Conservation (phyloP, 1,140 invertebrate species). For the Heliconius hermathena region DNA sequence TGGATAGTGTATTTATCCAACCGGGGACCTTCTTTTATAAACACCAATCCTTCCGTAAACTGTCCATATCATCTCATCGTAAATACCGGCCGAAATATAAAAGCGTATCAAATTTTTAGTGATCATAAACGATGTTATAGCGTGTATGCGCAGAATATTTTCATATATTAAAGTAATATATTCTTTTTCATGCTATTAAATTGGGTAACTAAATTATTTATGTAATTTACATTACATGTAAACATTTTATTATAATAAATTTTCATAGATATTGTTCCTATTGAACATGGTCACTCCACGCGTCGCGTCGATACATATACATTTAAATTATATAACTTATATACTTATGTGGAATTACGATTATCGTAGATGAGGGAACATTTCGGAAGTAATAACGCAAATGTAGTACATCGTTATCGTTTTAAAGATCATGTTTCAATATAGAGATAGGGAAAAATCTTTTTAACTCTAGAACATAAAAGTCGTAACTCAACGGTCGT, state of each 20-base stretch:
- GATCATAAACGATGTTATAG: constrained; percentile 23
- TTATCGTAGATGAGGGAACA: no score
- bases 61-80: constrained; percentile 25
- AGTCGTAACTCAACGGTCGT: background rate
- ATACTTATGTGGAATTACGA: no score
- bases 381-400: no score
- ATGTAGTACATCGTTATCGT: no score
- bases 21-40: constrained; percentile 4
- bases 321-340: no score
- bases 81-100: constrained; percentile 23
- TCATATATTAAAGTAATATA: background rate
- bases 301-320: no score
- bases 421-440: background rate
- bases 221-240: no score
- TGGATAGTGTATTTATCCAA: no score
- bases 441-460: background rate
- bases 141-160: background rate
- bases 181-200: background rate
- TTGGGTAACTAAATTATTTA: no score
- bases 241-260: background rate
- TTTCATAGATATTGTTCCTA: background rate
- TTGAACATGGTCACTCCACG: no score
- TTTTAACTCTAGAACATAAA: background rate
- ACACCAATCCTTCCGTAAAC: constrained; percentile 10
- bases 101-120: constrained; percentile 23